Evolutionary conservation across 2,113 vertebrate genomes (phyloP).

Genomic region (Pipra filicauda): DNA sequence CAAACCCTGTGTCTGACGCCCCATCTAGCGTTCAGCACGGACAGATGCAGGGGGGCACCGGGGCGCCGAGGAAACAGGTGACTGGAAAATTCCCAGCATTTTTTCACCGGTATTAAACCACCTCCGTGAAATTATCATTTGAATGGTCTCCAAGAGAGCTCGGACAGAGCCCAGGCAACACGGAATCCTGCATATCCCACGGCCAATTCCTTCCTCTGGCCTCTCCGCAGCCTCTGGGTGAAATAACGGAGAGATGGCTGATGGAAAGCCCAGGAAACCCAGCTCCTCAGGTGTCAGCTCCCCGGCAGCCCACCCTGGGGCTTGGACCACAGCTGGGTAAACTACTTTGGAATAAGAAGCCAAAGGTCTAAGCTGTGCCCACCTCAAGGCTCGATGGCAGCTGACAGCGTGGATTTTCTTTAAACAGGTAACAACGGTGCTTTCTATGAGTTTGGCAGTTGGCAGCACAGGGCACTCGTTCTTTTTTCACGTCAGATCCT

Average conservation of each 20-base stretch:
- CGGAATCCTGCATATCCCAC: not conserved
- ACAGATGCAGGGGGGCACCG: not conserved
- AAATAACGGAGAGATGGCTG: accelerated
- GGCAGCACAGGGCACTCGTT: not conserved
- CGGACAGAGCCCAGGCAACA: not conserved
- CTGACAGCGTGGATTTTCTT: not conserved
- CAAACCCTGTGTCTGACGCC: not conserved
- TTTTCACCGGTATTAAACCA: not conserved
- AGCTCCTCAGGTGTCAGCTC: not conserved
- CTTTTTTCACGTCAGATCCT: too few species aligned
- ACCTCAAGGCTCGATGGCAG: not conserved
- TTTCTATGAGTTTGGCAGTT: accelerated
- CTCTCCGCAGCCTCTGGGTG: not conserved
- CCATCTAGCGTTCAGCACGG: conserved; percentile 33
- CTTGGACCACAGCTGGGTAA: not conserved
- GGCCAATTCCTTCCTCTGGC: not conserved
- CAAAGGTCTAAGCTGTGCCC: not conserved
- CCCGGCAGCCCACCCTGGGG: not conserved
- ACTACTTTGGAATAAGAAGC: not conserved
- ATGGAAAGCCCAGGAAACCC: not conserved
- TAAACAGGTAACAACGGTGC: accelerated
- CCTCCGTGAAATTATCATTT: not conserved
- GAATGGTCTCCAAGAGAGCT: not conserved
- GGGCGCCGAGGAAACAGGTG: not conserved
- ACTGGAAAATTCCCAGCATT: not conserved